Evolutionary conservation across 1,140 invertebrate species (phyloP), one percentile per base, ranked within the genome.

Genomic region (Caenorhabditis latens): DNA sequence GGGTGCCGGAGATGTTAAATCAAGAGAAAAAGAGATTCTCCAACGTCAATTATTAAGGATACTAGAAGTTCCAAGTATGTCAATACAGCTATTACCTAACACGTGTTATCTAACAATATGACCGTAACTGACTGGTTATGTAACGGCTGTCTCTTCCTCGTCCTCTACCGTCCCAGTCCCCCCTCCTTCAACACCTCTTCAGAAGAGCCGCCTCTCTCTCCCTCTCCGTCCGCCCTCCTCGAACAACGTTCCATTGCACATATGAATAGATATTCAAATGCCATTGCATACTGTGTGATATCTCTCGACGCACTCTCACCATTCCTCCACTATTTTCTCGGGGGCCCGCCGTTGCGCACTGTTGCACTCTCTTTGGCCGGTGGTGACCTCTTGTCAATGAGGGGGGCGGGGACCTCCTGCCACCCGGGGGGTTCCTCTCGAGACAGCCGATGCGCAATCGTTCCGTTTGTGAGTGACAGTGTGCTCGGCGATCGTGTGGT

Each of bases 391-490:
- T 79, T 48, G 46, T 13, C 24, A 24, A 21, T 7, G 19, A 11
- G 65, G 43, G 71, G 11, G 71, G 46, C n/a, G 24, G n/a, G 67
- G 46, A 21, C 11, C 32, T 32, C 32, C 32, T 32, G 32, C 32
- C 32, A 32, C 32, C 32, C 32, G 19, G n/a, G 19, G n/a, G 57
- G n/a, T n/a, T n/a, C 57, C 46, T 46, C 71, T 79, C 71, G 71
- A 79, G 71, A 79, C 71, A 79, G 71, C 71, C 71, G 71, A 50
- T n/a, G 71, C 71, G 71, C 71, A 79, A 79, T 79, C 71, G 53
- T 46, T 79, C 65, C 4, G 40, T 71, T n/a, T 43, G 13, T 9
- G 65, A 11, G 42, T 48, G 32, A 32, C n/a, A 32, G n/a, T 79
- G 46, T 40, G 43, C 46, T 24, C 9, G 24, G 61, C 11, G 61